These are phyloP conservation scores for Trigoniulus corallinus DNA, from an alignment of 1,140 invertebrate genomes.

Conservation along the genomic window DNA sequence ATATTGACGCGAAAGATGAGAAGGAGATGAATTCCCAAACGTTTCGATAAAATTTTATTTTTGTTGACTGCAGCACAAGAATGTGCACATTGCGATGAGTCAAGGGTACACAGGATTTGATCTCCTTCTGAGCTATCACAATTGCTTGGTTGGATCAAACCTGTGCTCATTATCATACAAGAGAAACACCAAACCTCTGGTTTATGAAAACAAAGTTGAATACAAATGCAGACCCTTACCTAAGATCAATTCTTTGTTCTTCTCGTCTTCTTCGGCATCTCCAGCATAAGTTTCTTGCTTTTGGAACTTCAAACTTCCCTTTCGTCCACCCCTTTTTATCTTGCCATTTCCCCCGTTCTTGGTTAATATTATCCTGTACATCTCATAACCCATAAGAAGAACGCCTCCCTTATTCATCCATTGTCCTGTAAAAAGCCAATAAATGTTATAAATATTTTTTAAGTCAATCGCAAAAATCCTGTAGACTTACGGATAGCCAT, in stretches of 20 bases:
- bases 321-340: conserved; percentile 53
- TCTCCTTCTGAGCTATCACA: too few species aligned
- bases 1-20: too few species aligned
- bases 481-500: conserved; percentile 38
- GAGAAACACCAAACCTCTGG: too few species aligned
- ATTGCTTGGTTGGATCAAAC: too few species aligned
- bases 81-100: too few species aligned
- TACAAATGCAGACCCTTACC: too few species aligned
- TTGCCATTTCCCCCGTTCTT: conserved; percentile 8
- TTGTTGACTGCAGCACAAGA: too few species aligned
- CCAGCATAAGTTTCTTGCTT: background rate
- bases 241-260: conserved; percentile 65
- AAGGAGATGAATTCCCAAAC: too few species aligned
- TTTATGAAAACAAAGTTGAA: too few species aligned
- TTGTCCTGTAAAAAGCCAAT: conserved; percentile 35
- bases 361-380: conserved; percentile 44
- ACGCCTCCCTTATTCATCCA: conserved; percentile 82
- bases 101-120: too few species aligned
- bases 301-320: conserved; percentile 15
- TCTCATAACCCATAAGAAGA: conserved; percentile 91
- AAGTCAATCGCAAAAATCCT: conserved; percentile 1
- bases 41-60: too few species aligned
- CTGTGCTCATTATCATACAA: too few species aligned
- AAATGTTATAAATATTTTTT: background rate
- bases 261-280: conserved; percentile 24